These are phyloP conservation scores for Sardina pilchardus DNA, from an alignment of 2,113 vertebrate genomes.

Conservation along the genomic window DNA sequence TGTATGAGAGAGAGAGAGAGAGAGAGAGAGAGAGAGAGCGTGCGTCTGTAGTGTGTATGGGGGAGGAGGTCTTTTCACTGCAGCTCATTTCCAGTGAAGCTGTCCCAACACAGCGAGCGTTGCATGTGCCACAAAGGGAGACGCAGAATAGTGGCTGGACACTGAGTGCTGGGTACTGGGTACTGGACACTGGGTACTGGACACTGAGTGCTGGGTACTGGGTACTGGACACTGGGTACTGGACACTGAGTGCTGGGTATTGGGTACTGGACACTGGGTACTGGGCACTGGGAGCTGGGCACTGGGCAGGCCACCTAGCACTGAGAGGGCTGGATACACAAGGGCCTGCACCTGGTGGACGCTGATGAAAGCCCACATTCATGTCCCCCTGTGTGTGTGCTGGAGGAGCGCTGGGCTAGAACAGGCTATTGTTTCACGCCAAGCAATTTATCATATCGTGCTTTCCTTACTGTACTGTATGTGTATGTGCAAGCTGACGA, in stretches of 20 bases:
- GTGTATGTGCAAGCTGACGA: not conserved
- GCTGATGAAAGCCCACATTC: constrained; percentile 74
- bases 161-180: too few relatives aligned
- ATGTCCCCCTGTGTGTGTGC: constrained; percentile 69
- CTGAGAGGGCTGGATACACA: constrained; percentile 74
- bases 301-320: constrained; percentile 56
- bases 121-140: constrained; percentile 56
- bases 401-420: constrained; percentile 70
- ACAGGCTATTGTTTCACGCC: constrained; percentile 63
- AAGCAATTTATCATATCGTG: constrained; percentile 71
- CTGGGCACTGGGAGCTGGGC: too few relatives aligned
- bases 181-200: too few relatives aligned
- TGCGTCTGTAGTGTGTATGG: not conserved
- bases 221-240: too few relatives aligned
- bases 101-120: constrained; percentile 51
- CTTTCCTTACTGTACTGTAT: constrained; percentile 71
- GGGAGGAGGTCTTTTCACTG: not conserved
- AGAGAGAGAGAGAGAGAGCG: not conserved
- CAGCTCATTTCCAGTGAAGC: constrained; percentile 64
- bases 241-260: too few relatives aligned
- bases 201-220: too few relatives aligned
- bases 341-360: constrained; percentile 75
- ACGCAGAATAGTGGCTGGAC: constrained; percentile 60
- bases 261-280: too few relatives aligned
- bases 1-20: not conserved